phyloP scores from a whole-genome alignment of 2,888 invertebrate species.

The Leptinotarsa haldemani region DNA sequence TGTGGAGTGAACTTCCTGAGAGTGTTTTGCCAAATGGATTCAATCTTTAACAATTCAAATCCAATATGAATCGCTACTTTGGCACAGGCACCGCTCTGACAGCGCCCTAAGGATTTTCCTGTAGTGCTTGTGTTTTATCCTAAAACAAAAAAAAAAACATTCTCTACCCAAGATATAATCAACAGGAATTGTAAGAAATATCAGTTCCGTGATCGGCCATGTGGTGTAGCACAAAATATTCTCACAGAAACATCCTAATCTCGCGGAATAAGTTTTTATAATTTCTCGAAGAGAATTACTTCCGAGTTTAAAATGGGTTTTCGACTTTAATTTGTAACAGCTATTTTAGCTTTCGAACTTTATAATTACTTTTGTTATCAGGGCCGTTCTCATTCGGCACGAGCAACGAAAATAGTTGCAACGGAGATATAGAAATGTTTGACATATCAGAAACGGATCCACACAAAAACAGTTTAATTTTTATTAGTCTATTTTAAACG shows the following conservation, averaged over 20 bases:
- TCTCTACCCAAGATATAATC: neutral
- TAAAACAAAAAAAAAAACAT: too few relatives aligned
- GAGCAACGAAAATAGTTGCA: neutral
- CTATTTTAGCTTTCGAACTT: conserved; percentile 33
- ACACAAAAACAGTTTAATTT: too few relatives aligned
- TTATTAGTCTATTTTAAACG: too few relatives aligned
- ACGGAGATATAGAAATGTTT: too few relatives aligned
- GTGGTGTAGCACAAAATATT: conserved; percentile 20
- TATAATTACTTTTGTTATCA: conserved; percentile 36
- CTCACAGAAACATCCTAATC: conserved; percentile 28
- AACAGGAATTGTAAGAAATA: neutral
- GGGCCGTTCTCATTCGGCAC: neutral
- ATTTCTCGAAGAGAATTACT: conserved; percentile 24
- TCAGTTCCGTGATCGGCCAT: conserved; percentile 6
- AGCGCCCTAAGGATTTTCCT: too few relatives aligned
- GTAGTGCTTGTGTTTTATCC: too few relatives aligned
- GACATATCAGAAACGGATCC: too few relatives aligned
- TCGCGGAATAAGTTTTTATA: conserved; percentile 26
- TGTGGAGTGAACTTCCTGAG: too few relatives aligned
- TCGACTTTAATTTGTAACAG: conserved; percentile 34
- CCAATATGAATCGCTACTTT: too few relatives aligned
- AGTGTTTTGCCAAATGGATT: too few relatives aligned
- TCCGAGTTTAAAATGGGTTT: conserved; percentile 21
- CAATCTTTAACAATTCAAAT: too few relatives aligned
- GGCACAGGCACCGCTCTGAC: too few relatives aligned